Base-by-base conservation (phyloP, 2,113 vertebrate genomes). In the Sakesphorus luctuosus region DNA sequence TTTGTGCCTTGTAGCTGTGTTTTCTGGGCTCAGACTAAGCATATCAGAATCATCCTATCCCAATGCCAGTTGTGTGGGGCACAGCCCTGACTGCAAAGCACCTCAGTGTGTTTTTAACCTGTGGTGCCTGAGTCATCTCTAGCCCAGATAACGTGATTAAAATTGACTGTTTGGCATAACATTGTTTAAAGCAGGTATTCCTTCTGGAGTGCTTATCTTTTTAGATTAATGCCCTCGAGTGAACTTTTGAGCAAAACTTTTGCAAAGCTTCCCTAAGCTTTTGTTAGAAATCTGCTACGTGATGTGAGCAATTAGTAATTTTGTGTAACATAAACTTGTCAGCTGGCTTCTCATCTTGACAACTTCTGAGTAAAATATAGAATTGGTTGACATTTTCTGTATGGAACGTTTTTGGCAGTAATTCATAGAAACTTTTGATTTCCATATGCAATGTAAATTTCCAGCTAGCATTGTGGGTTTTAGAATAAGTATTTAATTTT, bases 301-400 rank as follows among this genome's bases (percentile, higher is more conserved):
- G 62, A 49, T 96, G 90, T 93, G 80, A 97, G 95, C 96, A 98
- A 97, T 98, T 96, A 97, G 76, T 83, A 93, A 85, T 94, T 91
- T 96, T 90, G 78, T 85, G 35, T 78, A 93, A 90, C 35, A 18
- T 59, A 71, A 90, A 93, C 40, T 92, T 89, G 94, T 85, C 94
- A 97, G 80, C 79, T 95, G 93, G 78, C 95, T 91, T 92, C 84
- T 80, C 88, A 76, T 97, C 93, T 94, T 79, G 95, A 97, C 97
- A 94, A 10, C 71, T 94, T 91, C 44, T 52, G 79, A 77, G 71
- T 61, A 80, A 93, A 89, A 90, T 84, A 95, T 67, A 84, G 82
- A 97, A 90, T 78, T 61, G 38, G 52, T 83, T 93, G 88, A 75
- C 75, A 29, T 88, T 89, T 96, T 90, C 86, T 90, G 28, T 86